Evolutionary conservation across 1,140 invertebrate species (phyloP), one percentile per base, ranked within the genome.

Genomic region (Harpegnathos saltator): DNA sequence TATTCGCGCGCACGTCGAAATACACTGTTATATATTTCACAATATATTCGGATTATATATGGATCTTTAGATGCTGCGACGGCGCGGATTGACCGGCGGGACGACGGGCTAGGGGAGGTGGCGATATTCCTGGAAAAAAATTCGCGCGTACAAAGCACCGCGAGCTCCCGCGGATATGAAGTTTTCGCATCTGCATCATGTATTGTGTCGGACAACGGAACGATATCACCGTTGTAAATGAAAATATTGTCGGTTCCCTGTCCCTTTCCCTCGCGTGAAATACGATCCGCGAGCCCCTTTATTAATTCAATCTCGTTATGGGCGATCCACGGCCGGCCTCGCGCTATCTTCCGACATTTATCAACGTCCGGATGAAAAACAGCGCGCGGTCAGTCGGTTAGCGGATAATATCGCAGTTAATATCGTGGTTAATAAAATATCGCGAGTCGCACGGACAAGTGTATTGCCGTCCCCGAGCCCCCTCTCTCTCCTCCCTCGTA

Each of bases 161-260:
- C 58, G 73, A 63, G 38, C 52, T 59, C 52, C 11, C 38, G 38
- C 65, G 22, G 54, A 59, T 69, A 80, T 69, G 65, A 80, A 80
- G 52, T 80, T 80, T 48, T 80, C 66, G 52, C 65, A 69, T 80
- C 52, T 80, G 65, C 65, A 80, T 80, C 65, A 24, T 65, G 69
- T 80, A 80, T 80, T 80, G 75, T 80, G 75, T 80, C 75, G 58
- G 58, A 80, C 65, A 71, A 69, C 65, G 33, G 71, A 69, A 80
- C 75, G 48, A 50, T 71, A 80, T 80, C 75, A 69, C 75, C 75
- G 29, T 80, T 65, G 58, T 80, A 80, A 80, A 71, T 38, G 65
- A 71, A 80, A 80, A 80, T 71, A 80, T 71, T 38, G 75, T 71
- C 71, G 50, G 65, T 80, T 58, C n/a, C n/a, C n/a, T n/a, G n/a